Percentiles rank a stretch among this genome's conserved stretches.
Conservation (phyloP, 1,140 invertebrate species). For the Drosophila chauvacae region DNA sequence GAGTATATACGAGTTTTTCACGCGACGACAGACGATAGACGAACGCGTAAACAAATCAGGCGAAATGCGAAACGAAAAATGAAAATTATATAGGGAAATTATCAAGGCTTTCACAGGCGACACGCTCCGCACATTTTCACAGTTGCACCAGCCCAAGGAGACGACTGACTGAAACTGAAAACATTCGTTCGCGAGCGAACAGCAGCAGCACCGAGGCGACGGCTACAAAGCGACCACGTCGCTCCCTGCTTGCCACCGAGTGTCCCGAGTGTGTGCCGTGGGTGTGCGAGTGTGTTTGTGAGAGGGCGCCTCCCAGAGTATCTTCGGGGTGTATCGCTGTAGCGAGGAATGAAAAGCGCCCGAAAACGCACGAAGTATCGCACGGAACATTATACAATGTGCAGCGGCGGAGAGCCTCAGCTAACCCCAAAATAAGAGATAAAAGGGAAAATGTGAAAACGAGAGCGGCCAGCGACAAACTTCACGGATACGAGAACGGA, state of each 20-base stretch:
- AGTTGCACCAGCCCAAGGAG: constrained; percentile 82
- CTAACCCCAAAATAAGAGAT: constrained; percentile 67
- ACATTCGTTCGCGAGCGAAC: constrained; percentile 50
- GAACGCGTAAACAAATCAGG: constrained; percentile 51
- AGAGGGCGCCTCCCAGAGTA: constrained; percentile 58
- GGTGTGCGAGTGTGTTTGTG: constrained; percentile 24
- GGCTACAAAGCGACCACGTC: constrained; percentile 59
- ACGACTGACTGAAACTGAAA: constrained; percentile 74
- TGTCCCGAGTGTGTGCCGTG: constrained; percentile 19
- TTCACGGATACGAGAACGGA: constrained; percentile 29
- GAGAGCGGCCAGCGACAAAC: constrained; percentile 40
- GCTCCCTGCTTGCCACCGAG: constrained; percentile 37
- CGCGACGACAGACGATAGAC: constrained; percentile 17
- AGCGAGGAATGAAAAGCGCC: constrained; percentile 46
- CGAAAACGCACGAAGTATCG: constrained; percentile 44
- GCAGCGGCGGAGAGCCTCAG: constrained; percentile 46
- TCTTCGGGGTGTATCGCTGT: constrained; percentile 43
- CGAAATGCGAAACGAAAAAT: constrained; percentile 55
- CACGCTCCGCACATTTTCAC: constrained; percentile 78
- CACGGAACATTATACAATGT: constrained; percentile 74
- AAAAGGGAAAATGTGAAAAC: constrained; percentile 41
- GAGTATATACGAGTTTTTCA: constrained; percentile 27
- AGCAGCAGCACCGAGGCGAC: constrained; percentile 31
- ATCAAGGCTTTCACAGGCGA: constrained; percentile 53
- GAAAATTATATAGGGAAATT: constrained; percentile 41